Base-by-base conservation (phyloP, 2,888 invertebrate genomes). In the Timema podura region DNA sequence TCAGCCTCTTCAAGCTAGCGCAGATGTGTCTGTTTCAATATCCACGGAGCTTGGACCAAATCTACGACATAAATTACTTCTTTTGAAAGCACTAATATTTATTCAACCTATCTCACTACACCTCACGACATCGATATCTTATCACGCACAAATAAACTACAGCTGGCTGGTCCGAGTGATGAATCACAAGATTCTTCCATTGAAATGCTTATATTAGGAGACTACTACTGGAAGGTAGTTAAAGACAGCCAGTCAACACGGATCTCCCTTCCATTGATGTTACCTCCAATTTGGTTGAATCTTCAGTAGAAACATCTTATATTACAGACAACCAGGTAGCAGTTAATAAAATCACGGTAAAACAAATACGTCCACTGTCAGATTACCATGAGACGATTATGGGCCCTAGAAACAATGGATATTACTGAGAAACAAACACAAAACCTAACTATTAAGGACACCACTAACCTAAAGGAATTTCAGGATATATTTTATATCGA, bases 221-320 rank as follows among this genome's bases (percentile, higher is more conserved):
- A 66, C 47, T 49, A 48, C 6, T 66, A 66, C 66, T 64, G 64
- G 66, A 48, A 48, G 49, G 5, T 66, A 8, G 6, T 66, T 9
- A 66, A 48, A 11, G 16, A 66, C 51, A 48, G 30, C 44, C 10
- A 9, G 51, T 5, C 48, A 10, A 48, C 48, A 48, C 48, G 11
- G 6, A 9, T 66, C 5, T 49, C 48, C 0, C 5, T 51, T 0
- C 44, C 48, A 11, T 5, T 66, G 13, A 11, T 66, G 2, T 13
- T 48, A 10, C 10, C 48, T 3, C 6, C 66, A 9, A 48, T 64
- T 64, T 46, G 6, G 64, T 30, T 64, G 64, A 7, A 46, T 64
- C 8, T 7, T 64, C 46, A 45, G 64, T 30, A 45, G 64, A 5
- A 64, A 11, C 15, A 6, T 3, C 44, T 10, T 6, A 10, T 15